These are phyloP conservation scores for Symphodus melops DNA, from an alignment of 2,113 vertebrate genomes.

Conservation along the genomic window DNA sequence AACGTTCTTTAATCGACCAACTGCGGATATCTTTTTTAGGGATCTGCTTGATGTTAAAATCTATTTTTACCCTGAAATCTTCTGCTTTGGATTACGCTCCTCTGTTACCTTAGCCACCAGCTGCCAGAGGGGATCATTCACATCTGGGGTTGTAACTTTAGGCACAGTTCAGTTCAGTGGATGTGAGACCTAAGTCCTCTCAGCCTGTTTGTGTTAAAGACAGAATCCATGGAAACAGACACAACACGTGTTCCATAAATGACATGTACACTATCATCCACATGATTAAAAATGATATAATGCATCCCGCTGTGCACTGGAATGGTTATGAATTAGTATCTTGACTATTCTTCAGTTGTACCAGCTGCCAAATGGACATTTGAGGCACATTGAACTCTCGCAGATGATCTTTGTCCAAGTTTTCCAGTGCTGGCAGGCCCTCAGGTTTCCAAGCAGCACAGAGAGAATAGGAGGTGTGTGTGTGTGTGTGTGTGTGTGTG, in stretches of 20 bases:
- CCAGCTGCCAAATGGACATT: constrained; percentile 71
- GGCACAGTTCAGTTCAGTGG: constrained; percentile 17
- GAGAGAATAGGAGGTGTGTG: constrained; percentile 18
- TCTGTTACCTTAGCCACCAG: neutral
- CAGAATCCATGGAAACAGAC: constrained; percentile 62
- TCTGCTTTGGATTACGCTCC: neutral
- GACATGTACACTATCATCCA: constrained; percentile 51
- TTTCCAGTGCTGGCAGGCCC: constrained; percentile 66
- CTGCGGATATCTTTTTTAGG: no score
- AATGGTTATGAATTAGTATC: constrained; percentile 67
- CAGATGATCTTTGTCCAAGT: constrained; percentile 63
- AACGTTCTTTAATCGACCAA: no score
- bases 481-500: constrained; percentile 23
- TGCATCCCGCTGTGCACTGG: constrained; percentile 55
- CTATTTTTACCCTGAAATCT: no score
- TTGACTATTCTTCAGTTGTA: constrained; percentile 70
- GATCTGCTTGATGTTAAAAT: no score
- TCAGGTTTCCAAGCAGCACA: constrained; percentile 41
- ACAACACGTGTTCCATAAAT: constrained; percentile 48
- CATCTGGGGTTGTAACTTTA: constrained; percentile 25
- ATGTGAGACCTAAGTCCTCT: constrained; percentile 28
- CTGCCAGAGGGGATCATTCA: constrained; percentile 21
- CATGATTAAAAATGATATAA: constrained; percentile 68
- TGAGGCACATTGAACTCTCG: constrained; percentile 58
- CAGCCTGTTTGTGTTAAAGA: constrained; percentile 61